Evolutionary conservation across 2,113 vertebrate genomes (phyloP).

Genomic region (Turdus rufiventris): DNA sequence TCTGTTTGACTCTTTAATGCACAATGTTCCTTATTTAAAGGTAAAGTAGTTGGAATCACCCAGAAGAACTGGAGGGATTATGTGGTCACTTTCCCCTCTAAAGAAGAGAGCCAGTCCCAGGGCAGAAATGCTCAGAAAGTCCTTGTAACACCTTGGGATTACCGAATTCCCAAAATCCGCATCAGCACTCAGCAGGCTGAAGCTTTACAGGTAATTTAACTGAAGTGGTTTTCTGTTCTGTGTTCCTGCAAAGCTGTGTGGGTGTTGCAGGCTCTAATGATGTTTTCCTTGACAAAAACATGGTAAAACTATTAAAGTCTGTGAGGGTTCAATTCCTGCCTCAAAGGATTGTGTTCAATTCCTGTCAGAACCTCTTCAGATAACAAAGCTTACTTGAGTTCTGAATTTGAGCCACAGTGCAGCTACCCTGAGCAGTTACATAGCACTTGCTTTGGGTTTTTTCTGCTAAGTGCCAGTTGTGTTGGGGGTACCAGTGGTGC

Average conservation of each 20-base stretch:
- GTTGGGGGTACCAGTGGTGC: neutral
- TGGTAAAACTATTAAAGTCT: neutral
- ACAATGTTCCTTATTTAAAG: slow-evolving; percentile 60
- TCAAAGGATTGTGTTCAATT: neutral
- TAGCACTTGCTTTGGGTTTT: neutral
- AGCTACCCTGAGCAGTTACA: neutral
- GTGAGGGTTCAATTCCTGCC: neutral
- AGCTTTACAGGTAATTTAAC: slow-evolving; percentile 80
- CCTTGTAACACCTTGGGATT: slow-evolving; percentile 90
- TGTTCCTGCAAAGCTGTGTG: neutral
- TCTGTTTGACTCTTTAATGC: neutral
- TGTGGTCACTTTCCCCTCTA: slow-evolving; percentile 89
- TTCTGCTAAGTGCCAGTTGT: neutral
- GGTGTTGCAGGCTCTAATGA: neutral
- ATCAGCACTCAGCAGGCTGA: slow-evolving; percentile 94
- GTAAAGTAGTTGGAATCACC: slow-evolving; percentile 87
- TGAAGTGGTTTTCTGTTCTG: neutral
- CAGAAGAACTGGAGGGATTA: slow-evolving; percentile 98
- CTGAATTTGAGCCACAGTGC: neutral
- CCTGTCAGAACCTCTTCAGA: neutral
- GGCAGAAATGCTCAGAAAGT: slow-evolving; percentile 85
- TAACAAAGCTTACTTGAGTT: neutral
- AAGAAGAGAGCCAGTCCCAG: slow-evolving; percentile 84
- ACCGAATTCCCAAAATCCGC: slow-evolving; percentile 91
- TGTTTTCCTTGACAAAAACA: neutral